Evolutionary conservation across 2,797 vertebrate genomes (phyloP), one percentile per base, ranked within the genome.

Genomic region (Eidolon dupreanum): DNA sequence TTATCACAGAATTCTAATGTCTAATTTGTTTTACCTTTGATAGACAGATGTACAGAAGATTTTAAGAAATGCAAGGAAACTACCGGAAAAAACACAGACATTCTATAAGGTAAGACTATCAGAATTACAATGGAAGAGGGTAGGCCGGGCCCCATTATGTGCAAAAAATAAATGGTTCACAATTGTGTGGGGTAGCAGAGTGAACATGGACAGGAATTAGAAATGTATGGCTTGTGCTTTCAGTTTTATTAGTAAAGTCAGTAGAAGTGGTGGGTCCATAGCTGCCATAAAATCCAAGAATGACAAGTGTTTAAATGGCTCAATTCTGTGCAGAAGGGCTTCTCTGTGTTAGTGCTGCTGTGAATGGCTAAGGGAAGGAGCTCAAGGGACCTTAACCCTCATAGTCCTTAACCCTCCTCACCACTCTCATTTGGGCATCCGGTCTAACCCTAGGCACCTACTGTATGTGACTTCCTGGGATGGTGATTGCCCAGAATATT

Each of bases 1-100:
- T 87, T 87, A 41, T 31, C 75, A 82, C 57, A 82, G 88, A 86
- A 94, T 92, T 73, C 86, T 97, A 93, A 97, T 53, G 6, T 8
- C 68, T 22, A 59, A 15, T 33, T 73, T 26, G 82, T 90, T 78
- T 68, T 55, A 92, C 31, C 71, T 59, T 95, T 85, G 70, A 96
- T 74, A 99, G 99, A 99, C 99, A 6, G 99, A 99, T 98, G 99
- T 99, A 81, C 99, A 99, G 98, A 99, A 99, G 98, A 99, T 99
- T 98, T 98, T 99, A 97, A 99, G 99, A 97, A 99, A 99, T 88
- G 99, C 99, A 96, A 99, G 99, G 93, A 99, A 99, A 97, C 98
- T 99, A 75, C 99, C 99, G 26, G 99, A 99, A 98, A 99, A 99
- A 98, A 99, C 99, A 41, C 99, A 99, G 88, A 99, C 99, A 13